phyloP scores from a whole-genome alignment of 1,140 invertebrate species.

The Cydia fagiglandana region DNA sequence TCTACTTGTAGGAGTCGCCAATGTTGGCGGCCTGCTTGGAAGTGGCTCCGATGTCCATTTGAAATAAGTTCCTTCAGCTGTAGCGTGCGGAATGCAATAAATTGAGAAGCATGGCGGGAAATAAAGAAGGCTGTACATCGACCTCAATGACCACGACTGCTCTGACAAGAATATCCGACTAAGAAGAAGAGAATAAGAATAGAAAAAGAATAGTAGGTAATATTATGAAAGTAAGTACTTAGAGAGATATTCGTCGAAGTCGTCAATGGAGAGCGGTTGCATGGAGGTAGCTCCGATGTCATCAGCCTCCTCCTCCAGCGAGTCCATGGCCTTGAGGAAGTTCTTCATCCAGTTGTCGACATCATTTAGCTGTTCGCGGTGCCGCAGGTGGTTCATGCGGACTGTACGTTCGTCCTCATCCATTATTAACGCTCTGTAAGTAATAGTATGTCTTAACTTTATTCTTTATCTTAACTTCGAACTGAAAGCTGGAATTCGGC shows the following conservation, averaged over 20 bases:
- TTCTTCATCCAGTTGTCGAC: constrained; percentile 94
- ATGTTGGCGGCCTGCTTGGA: too few species aligned
- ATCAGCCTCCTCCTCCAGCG: constrained; percentile 87
- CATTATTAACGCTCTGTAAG: constrained; percentile 89
- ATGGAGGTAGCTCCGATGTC: constrained; percentile 89
- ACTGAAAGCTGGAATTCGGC: too few species aligned
- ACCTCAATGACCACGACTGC: too few species aligned
- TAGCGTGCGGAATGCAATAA: too few species aligned
- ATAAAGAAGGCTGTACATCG: too few species aligned
- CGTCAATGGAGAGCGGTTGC: constrained; percentile 91
- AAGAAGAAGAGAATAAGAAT: too few species aligned
- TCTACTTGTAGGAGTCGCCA: too few species aligned
- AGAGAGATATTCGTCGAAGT: constrained; percentile 91
- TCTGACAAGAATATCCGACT: too few species aligned
- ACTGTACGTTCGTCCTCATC: constrained; percentile 92
- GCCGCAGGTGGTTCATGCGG: constrained; percentile 91
- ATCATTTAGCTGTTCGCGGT: constrained; percentile 90
- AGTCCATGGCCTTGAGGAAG: constrained; percentile 92
- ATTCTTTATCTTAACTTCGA: too few species aligned
- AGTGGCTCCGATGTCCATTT: not conserved
- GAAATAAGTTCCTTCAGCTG: not conserved
- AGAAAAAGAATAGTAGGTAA: too few species aligned
- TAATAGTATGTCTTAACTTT: not conserved
- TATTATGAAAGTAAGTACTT: constrained; percentile 82
- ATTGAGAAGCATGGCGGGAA: too few species aligned